Evolutionary conservation across 2,888 invertebrate species (phyloP).

Genomic region (Pheosia tremula): DNA sequence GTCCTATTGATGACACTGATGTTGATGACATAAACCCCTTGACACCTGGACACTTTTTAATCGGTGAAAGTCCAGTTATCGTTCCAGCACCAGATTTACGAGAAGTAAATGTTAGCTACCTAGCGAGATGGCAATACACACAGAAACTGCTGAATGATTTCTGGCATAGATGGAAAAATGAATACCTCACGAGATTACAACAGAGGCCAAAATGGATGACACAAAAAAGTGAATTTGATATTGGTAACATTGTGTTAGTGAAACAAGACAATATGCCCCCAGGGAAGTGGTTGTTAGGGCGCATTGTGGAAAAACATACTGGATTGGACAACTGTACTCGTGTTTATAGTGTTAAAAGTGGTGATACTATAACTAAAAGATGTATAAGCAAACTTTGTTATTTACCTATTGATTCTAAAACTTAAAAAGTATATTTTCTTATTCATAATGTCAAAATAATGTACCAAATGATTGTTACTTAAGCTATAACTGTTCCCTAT

Average conservation of each 20-base stretch:
- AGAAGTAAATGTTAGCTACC: constrained; percentile 13
- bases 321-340: constrained; percentile 28
- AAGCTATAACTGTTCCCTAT: too few relatives aligned
- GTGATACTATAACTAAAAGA: constrained; percentile 19
- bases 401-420: constrained; percentile 17
- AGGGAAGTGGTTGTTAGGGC: constrained; percentile 29
- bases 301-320: constrained; percentile 32
- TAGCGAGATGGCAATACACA: constrained; percentile 32
- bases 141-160: constrained; percentile 33
- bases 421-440: too few relatives aligned
- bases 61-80: constrained; percentile 26
- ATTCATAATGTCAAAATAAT: too few relatives aligned
- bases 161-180: constrained; percentile 32
- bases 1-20: too few relatives aligned
- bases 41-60: constrained; percentile 40
- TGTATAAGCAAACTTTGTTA: constrained; percentile 27
- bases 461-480: too few relatives aligned
- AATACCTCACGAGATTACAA: constrained; percentile 30
- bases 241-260: constrained; percentile 36
- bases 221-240: constrained; percentile 18
- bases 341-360: constrained; percentile 31
- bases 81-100: constrained; percentile 22
- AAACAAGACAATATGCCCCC: constrained; percentile 33
- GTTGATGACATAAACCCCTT: constrained; percentile 19
- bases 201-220: constrained; percentile 31